Evolutionary conservation across 2,113 vertebrate genomes (phyloP).

Genomic region (Morone chrysops): DNA sequence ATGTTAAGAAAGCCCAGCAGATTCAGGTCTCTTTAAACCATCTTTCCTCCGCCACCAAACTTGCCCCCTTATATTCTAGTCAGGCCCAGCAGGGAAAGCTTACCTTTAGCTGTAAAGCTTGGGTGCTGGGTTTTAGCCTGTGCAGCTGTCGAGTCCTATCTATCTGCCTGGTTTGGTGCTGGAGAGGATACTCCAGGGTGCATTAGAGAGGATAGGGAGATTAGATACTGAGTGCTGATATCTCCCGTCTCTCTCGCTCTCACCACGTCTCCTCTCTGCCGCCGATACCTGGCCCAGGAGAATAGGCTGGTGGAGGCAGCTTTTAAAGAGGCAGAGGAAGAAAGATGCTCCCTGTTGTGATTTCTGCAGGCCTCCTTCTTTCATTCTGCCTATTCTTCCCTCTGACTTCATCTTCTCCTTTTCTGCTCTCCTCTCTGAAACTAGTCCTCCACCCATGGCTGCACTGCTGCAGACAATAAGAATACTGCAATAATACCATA

Average conservation of each 20-base stretch:
- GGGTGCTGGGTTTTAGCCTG: slow-evolving; percentile 43
- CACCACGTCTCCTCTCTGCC: slow-evolving; percentile 41
- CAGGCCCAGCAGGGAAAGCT: slow-evolving; percentile 30
- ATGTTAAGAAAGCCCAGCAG: slow-evolving; percentile 10
- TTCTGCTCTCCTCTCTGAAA: slow-evolving; percentile 30
- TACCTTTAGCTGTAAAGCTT: slow-evolving; percentile 49
- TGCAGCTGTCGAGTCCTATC: slow-evolving; percentile 62
- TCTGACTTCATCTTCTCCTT: slow-evolving; percentile 33
- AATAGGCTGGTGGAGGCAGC: slow-evolving; percentile 57
- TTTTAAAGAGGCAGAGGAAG: slow-evolving; percentile 64
- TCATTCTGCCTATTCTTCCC: slow-evolving; percentile 34
- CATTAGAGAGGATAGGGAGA: slow-evolving; percentile 73
- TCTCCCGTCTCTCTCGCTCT: slow-evolving; percentile 37
- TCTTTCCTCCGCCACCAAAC: background rate
- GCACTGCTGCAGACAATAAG: slow-evolving; percentile 33
- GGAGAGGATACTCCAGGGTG: slow-evolving; percentile 70
- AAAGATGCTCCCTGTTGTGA: slow-evolving; percentile 61
- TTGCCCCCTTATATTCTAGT: background rate
- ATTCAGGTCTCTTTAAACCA: slow-evolving; percentile 15
- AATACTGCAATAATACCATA: slow-evolving; percentile 26
- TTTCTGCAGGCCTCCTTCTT: slow-evolving; percentile 57
- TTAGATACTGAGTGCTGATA: slow-evolving; percentile 79
- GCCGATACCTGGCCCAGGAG: slow-evolving; percentile 58
- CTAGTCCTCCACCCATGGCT: slow-evolving; percentile 28
- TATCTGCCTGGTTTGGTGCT: slow-evolving; percentile 46